Conservation (phyloP, 2,797 vertebrate genomes). For the Tenualosa thibaudeaui region DNA sequence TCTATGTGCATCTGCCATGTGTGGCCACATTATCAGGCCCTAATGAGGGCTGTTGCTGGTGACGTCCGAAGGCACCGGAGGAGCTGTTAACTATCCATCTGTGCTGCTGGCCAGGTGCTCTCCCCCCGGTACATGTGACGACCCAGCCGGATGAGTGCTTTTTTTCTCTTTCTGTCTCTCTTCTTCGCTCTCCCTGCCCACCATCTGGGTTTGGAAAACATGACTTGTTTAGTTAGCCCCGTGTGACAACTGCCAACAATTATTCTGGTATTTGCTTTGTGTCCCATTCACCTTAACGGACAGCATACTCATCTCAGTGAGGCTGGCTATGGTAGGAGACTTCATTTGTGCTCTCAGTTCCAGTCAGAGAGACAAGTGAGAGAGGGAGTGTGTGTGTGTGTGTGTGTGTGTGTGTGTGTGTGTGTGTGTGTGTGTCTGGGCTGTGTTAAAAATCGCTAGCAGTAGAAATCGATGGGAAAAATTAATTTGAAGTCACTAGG, state of each 20-base stretch:
- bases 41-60: constrained; percentile 40
- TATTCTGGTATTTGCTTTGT: constrained; percentile 6
- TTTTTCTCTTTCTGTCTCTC: neutral
- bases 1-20: neutral
- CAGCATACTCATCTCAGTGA: neutral
- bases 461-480: constrained; percentile 34
- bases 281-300: neutral
- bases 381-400: neutral
- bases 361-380: neutral
- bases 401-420: neutral
- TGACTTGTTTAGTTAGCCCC: neutral
- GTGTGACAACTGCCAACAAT: constrained; percentile 14
- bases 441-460: constrained; percentile 35
- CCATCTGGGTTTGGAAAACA: constrained; percentile 12
- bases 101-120: constrained; percentile 27
- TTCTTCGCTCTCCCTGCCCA: neutral
- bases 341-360: constrained; percentile 36
- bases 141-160: neutral
- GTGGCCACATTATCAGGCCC: constrained; percentile 10
- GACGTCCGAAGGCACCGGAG: constrained; percentile 28
- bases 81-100: constrained; percentile 43
- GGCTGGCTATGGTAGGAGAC: constrained; percentile 27
- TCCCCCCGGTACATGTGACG: constrained; percentile 19
- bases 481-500: constrained; percentile 20
- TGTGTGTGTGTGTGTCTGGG: neutral